Evolutionary conservation across 2,113 vertebrate genomes (phyloP).

Genomic region (Brienomyrus longianalis): DNA sequence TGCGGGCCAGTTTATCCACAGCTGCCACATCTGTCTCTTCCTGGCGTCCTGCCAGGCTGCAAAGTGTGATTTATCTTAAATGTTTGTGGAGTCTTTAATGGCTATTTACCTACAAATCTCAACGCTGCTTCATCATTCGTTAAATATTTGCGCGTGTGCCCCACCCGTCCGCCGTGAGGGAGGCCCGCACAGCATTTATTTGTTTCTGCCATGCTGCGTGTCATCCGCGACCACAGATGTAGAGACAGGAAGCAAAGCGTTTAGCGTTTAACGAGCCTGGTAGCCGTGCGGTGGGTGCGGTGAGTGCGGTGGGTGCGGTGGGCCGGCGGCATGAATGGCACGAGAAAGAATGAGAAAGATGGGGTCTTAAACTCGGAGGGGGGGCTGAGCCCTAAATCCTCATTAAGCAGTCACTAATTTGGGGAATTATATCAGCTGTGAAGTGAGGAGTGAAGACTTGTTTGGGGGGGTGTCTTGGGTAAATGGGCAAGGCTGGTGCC

Average conservation of each 20-base stretch:
- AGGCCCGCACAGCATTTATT: no score
- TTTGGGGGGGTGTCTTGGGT: background rate
- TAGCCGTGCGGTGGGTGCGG: background rate
- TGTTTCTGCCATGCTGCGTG: background rate
- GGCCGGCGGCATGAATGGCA: slow-evolving; percentile 78
- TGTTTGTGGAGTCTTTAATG: background rate
- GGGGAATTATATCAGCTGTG: slow-evolving; percentile 65
- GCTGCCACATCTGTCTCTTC: background rate
- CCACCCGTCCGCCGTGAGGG: background rate
- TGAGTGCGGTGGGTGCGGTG: slow-evolving; percentile 35
- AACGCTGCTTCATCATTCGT: background rate
- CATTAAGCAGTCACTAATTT: slow-evolving; percentile 62
- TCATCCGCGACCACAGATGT: no score
- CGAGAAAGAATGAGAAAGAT: slow-evolving; percentile 56
- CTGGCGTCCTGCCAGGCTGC: background rate
- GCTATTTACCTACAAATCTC: background rate
- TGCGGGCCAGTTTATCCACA: background rate
- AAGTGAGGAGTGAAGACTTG: slow-evolving; percentile 61
- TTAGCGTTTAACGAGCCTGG: slow-evolving; percentile 38
- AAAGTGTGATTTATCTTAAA: background rate
- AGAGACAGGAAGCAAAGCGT: slow-evolving; percentile 36
- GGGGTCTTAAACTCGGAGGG: slow-evolving; percentile 57
- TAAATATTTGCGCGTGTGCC: background rate
- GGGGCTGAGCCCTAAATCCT: slow-evolving; percentile 74
- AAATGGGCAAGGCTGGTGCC: background rate